Base-by-base conservation (phyloP, 1,140 invertebrate species). In the Drepana arcuata region DNA sequence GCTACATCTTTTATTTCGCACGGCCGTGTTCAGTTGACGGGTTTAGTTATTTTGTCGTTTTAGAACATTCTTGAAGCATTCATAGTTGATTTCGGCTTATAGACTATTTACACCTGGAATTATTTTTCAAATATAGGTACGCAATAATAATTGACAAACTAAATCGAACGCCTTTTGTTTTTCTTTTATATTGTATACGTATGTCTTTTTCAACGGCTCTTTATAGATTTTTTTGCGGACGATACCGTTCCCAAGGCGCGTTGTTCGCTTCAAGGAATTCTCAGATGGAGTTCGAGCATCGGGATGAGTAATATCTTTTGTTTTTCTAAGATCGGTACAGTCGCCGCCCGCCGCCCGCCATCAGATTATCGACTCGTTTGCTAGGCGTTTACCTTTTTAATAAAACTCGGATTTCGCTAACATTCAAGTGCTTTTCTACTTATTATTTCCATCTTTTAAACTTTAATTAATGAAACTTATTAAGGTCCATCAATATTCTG, bases 261-360 rank as follows among this genome's bases (percentile, higher is more conserved):
- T 36, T 35, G 58, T 59, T 50, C 55, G 66, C 66, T 69, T 66
- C 63, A 53, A 71, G 59, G 65, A 78, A 71, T 75, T 62, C 69
- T 75, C 64, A 68, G 69, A 78, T 79, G 79, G 72, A 81, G 66
- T 79, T 77, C 67, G 74, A 75, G 58, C 56, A 51, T 55, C 54
- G 64, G 72, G 67, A 78, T 82, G 74, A 82, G 78, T 79, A 82
- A 82, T 79, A 69, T 82, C 74, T 75, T 78, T 81, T 82, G 70
- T 82, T 77, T 79, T 81, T 79, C 72, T 69, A 61, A 71, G 69
- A 73, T 65, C n/a, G n/a, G n/a, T n/a, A n/a, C 61, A 59, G 52
- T 48, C 48, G 48, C 41, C 52, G 40, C 50, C 42, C 35, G 46
- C 51, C 43, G 50, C 48, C 49, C 28, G 49, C 64, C 70, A n/a